Evolutionary conservation across 2,888 invertebrate species (phyloP).

Genomic region (Diadegma fenestrale): DNA sequence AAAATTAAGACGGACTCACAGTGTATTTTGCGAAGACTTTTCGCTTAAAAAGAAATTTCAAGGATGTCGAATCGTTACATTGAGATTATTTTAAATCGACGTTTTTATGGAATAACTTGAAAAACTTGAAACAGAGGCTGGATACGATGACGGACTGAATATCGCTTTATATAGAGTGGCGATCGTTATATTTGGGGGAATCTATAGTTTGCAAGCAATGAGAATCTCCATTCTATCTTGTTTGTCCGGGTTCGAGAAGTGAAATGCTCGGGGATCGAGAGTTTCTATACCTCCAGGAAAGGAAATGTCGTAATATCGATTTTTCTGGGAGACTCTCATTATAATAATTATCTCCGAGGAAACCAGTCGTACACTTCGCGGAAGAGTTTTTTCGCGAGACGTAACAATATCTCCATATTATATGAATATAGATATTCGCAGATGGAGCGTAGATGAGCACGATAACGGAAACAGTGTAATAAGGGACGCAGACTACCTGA

Average conservation of each 20-base stretch:
- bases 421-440: conserved; percentile 4
- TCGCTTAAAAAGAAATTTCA: too few relatives aligned
- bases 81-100: too few relatives aligned
- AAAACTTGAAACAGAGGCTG: neutral
- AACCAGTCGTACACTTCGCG: conserved; percentile 42
- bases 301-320: conserved; percentile 62
- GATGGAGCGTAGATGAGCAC: conserved; percentile 11
- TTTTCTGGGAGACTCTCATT: conserved; percentile 57
- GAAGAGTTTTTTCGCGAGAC: conserved; percentile 43
- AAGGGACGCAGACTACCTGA: conserved; percentile 37
- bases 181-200: conserved; percentile 14
- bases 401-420: conserved; percentile 1
- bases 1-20: neutral
- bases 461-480: conserved; percentile 38
- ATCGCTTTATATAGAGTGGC: neutral
- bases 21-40: too few relatives aligned
- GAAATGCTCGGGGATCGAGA: conserved; percentile 2
- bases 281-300: conserved; percentile 35
- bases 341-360: conserved; percentile 60
- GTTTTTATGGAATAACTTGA: too few relatives aligned
- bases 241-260: conserved; percentile 11
- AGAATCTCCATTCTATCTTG: conserved; percentile 37
- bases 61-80: too few relatives aligned
- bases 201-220: conserved; percentile 18
- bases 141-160: neutral